Conservation (phyloP, 30 jellyfish, hydroid and myxozoan genomes). For the Cassiopea andromeda region DNA sequence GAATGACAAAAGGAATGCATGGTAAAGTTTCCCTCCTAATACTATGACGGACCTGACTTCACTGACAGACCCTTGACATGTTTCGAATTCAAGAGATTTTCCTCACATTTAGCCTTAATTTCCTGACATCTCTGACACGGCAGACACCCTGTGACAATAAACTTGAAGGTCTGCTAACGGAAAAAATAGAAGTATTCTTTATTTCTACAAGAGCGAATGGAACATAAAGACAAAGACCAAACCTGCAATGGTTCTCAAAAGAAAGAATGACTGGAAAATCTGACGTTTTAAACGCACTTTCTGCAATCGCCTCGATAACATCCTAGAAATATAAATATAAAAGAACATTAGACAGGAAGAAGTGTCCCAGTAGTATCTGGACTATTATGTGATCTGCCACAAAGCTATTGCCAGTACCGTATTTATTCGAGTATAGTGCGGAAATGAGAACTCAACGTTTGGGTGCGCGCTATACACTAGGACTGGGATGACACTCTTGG, state of each 20-base stretch:
- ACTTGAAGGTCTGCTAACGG: no score
- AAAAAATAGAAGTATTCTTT: no score
- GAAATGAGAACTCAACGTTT: not conserved
- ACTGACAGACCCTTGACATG: no score
- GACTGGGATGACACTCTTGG: not conserved
- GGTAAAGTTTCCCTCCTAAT: no score
- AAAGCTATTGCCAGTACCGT: not conserved
- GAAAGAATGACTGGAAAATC: constrained; percentile 84
- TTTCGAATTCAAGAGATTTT: no score
- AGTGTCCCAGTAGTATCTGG: not conserved
- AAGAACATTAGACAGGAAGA: not conserved
- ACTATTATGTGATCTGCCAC: no score
- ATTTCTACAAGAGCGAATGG: no score
- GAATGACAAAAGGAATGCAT: no score
- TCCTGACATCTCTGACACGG: no score
- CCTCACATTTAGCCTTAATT: no score
- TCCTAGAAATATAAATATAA: constrained; percentile 47
- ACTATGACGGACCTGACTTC: no score
- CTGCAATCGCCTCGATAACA: constrained; percentile 87
- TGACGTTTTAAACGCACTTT: constrained; percentile 80
- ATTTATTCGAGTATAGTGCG: not conserved
- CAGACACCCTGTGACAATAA: no score
- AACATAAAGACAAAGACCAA: not conserved
- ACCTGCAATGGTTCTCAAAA: constrained; percentile 91
- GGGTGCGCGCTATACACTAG: not conserved